A percentile compares a stretch with the other conserved stretches of the same genome.
phyloP scores from a whole-genome alignment of 2,113 vertebrate genomes.

The Lophochroa leadbeateri region DNA sequence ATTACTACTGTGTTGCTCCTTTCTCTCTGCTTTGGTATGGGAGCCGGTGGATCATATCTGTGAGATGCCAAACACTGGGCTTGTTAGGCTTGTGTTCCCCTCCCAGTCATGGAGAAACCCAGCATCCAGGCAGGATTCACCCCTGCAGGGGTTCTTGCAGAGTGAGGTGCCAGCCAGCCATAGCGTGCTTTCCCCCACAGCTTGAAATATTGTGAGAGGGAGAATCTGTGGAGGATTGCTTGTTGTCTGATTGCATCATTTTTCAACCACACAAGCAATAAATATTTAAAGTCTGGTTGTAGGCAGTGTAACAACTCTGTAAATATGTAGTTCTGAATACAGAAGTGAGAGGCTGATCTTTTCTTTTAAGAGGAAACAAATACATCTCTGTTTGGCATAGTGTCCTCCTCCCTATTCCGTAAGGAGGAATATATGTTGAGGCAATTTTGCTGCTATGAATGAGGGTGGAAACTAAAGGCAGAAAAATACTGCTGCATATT shows the following conservation, averaged over 20 bases:
- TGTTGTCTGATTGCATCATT: conserved; percentile 43
- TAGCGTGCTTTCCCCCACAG: background rate
- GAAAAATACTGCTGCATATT: conserved; percentile 40
- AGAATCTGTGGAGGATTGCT: conserved; percentile 20
- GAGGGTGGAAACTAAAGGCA: conserved; percentile 31
- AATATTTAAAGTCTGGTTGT: conserved; percentile 62
- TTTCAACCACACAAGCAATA: conserved; percentile 49
- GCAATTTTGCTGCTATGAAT: conserved; percentile 6
- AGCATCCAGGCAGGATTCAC: background rate
- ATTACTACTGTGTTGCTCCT: background rate
- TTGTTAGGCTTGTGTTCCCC: background rate
- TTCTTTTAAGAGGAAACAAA: conserved; percentile 28
- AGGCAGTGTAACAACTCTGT: conserved; percentile 40
- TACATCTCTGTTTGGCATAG: background rate
- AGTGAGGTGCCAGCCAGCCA: background rate
- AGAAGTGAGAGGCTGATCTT: conserved; percentile 31
- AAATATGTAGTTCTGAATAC: conserved; percentile 18
- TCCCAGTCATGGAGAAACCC: background rate
- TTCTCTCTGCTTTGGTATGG: background rate
- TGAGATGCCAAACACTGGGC: background rate
- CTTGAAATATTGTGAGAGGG: conserved; percentile 13
- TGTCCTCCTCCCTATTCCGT: background rate
- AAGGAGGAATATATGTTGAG: conserved; percentile 26
- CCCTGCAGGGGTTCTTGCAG: background rate
- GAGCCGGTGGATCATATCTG: background rate